Conservation (phyloP, 2,888 invertebrate species). For the Serripes groenlandicus region DNA sequence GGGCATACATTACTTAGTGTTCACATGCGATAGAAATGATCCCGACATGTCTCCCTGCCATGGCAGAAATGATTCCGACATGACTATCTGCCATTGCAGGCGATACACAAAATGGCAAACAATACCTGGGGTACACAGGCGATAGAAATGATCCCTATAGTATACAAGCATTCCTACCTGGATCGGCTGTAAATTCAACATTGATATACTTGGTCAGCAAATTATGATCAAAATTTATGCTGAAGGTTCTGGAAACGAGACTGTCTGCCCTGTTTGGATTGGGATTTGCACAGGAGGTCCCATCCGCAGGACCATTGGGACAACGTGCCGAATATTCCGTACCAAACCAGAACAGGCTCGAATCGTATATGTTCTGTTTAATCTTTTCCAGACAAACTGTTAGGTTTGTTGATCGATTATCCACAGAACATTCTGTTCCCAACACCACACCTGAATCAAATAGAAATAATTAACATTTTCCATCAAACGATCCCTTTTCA, state of each 20-base stretch:
- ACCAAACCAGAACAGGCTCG: slow-evolving; percentile 52
- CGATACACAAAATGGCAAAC: background rate
- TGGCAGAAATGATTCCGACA: background rate
- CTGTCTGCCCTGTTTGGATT: slow-evolving; percentile 5
- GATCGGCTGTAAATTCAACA: slow-evolving; percentile 1
- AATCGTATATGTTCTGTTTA: slow-evolving; percentile 3
- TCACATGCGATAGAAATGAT: too few relatives aligned
- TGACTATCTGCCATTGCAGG: background rate
- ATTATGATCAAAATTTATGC: background rate
- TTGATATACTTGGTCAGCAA: slow-evolving; percentile 8
- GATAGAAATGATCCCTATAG: too few relatives aligned
- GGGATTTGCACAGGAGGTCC: slow-evolving; percentile 29
- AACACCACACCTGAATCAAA: slow-evolving; percentile 11
- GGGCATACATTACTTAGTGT: background rate
- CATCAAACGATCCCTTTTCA: too few relatives aligned
- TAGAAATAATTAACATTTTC: too few relatives aligned
- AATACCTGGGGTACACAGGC: background rate
- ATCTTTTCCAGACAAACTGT: slow-evolving; percentile 32
- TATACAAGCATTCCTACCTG: slow-evolving; percentile 16
- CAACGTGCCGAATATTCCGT: slow-evolving; percentile 21
- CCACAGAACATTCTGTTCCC: slow-evolving; percentile 22
- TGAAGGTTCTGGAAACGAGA: slow-evolving; percentile 34
- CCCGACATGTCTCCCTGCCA: too few relatives aligned
- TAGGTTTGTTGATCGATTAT: slow-evolving; percentile 32
- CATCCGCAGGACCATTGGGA: slow-evolving; percentile 6